Base-by-base conservation (phyloP, 2,113 vertebrate species). In the Carettochelys insculpta region DNA sequence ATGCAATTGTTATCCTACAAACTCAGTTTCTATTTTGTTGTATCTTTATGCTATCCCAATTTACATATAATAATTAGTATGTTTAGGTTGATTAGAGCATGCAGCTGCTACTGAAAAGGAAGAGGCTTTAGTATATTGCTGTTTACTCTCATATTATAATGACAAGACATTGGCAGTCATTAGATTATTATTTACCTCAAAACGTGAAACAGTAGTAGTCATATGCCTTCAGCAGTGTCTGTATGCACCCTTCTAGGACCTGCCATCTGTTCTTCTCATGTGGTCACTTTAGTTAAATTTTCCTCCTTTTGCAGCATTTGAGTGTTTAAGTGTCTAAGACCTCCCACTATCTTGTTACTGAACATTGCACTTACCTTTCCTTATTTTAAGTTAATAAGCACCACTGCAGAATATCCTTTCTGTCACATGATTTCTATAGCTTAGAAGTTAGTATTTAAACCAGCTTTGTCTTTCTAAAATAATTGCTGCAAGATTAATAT, bases 221-320 rank as follows among this genome's bases (percentile, higher is more conserved):
- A 84, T 92, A 79, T 95, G 80, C 54, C 65, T 92, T 84, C 47
- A 90, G 77, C 71, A 90, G 31, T 78, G 54, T 90, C 87, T 94
- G 53, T 76, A 61, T 53, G 50, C 77, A 90, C 45, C 38, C 73
- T 61, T 68, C 47, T 22, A 34, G 29, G 27, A 80, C 80, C 77
- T 95, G 76, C 94, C 90, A 94, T 95, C 94, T 97, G 94, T 86
- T 97, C 82, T 85, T 95, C 90, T 94, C 68, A 58, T 75, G 31
- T 1, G 0, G 68, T 89, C 87, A 80, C 68, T n/a, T 54, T 77
- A 51, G 48, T 86, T 76, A 92, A 95, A 95, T 71, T 4, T 78
- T 52, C n/a, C 88, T 80, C 53, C 27, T 82, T 95, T 93, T 51
- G 77, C 31, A 47, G 50, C n/a, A 41, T 88, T 65, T 85, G 65